Conservation (phyloP, 2,888 invertebrate species). For the Eupeodes luniger region DNA sequence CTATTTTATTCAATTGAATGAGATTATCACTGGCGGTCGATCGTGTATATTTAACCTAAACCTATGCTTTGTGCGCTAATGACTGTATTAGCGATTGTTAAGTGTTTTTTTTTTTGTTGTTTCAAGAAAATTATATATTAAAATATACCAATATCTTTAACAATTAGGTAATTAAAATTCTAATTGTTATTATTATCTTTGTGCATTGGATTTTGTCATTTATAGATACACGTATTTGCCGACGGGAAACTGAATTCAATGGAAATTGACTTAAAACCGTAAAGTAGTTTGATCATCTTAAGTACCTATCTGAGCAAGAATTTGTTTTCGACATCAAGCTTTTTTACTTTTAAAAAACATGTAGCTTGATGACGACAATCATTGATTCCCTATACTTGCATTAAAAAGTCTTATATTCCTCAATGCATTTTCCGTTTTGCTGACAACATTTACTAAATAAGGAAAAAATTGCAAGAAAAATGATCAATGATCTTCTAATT, state of each 20-base stretch:
- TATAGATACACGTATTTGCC: not conserved
- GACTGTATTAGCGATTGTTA: slow-evolving; percentile 18
- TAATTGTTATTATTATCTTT: not conserved
- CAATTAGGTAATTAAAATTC: not conserved
- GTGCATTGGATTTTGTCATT: not conserved
- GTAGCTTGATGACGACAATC: too few relatives aligned
- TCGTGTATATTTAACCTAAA: not conserved
- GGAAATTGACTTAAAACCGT: too few relatives aligned
- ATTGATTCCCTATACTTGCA: too few relatives aligned
- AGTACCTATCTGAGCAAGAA: too few relatives aligned
- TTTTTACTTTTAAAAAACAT: too few relatives aligned
- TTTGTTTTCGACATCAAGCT: too few relatives aligned
- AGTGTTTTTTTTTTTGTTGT: not conserved
- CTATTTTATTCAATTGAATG: slow-evolving; percentile 4
- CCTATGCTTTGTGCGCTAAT: not conserved
- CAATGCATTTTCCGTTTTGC: too few relatives aligned
- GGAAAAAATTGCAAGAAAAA: too few relatives aligned
- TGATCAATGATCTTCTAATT: too few relatives aligned
- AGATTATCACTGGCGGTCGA: slow-evolving; percentile 2
- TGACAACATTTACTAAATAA: too few relatives aligned
- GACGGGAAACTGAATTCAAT: not conserved
- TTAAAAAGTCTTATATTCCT: too few relatives aligned
- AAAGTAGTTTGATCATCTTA: too few relatives aligned
- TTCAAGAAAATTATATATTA: not conserved
- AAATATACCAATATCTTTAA: not conserved